phyloP scores from a whole-genome alignment of 2,113 vertebrate genomes.

The Gadus chalcogrammus region DNA sequence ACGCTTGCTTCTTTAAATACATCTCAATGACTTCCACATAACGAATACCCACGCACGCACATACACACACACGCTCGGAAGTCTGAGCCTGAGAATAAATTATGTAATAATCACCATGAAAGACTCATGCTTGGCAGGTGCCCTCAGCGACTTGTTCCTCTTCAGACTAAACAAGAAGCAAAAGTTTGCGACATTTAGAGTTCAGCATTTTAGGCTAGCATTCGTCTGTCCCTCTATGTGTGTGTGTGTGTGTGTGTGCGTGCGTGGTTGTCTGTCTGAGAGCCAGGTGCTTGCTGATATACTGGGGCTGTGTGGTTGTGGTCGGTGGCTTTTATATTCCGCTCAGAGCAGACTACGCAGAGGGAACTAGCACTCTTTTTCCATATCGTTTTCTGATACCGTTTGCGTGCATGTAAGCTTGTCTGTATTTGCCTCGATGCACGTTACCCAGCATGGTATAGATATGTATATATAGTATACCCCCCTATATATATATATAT shows the following conservation, averaged over 20 bases:
- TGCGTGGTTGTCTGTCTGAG: slow-evolving; percentile 26
- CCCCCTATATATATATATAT: neutral
- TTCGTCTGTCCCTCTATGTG: no score
- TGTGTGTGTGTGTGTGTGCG: slow-evolving; percentile 14
- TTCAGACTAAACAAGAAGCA: slow-evolving; percentile 25
- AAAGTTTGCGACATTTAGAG: slow-evolving; percentile 36
- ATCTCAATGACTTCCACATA: slow-evolving; percentile 31
- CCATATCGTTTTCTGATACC: slow-evolving; percentile 39
- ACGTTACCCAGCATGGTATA: neutral
- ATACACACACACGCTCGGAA: slow-evolving; percentile 17
- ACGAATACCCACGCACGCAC: slow-evolving; percentile 1
- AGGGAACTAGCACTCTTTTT: slow-evolving; percentile 67
- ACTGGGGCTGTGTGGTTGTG: slow-evolving; percentile 74
- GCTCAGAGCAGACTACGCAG: slow-evolving; percentile 66
- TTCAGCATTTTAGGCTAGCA: no score
- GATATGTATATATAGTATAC: neutral
- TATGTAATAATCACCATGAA: slow-evolving; percentile 24
- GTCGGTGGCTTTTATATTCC: slow-evolving; percentile 69
- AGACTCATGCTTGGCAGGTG: slow-evolving; percentile 35
- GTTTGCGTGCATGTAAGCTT: slow-evolving; percentile 25
- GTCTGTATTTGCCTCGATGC: slow-evolving; percentile 20
- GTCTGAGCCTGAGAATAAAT: slow-evolving; percentile 16
- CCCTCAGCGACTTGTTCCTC: slow-evolving; percentile 36
- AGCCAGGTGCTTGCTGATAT: slow-evolving; percentile 75
- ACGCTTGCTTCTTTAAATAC: slow-evolving; percentile 67